Conservation (phyloP, 1,140 invertebrate genomes). For the Caenorhabditis remanei region DNA sequence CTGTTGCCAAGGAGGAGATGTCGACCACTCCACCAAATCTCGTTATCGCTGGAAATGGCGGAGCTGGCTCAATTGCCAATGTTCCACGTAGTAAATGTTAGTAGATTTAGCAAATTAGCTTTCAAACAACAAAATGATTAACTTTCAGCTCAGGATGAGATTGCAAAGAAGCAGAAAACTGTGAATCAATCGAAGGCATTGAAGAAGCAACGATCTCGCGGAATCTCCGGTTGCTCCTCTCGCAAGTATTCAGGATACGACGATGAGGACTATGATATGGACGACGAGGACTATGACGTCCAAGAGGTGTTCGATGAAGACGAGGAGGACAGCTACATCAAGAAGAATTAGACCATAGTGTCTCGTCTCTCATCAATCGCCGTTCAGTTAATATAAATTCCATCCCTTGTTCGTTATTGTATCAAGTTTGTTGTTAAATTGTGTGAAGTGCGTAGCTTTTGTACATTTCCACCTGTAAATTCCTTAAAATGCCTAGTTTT, state of each 20-base stretch:
- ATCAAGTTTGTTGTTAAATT: conserved; percentile 2
- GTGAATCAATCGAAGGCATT: neutral
- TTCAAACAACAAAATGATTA: neutral
- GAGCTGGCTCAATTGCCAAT: neutral
- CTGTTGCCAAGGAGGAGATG: neutral
- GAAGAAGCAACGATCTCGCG: conserved; percentile 33
- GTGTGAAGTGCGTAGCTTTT: neutral
- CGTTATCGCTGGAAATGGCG: conserved; percentile 1
- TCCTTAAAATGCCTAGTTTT: conserved; percentile 1
- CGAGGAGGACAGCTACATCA: conserved; percentile 24
- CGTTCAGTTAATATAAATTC: neutral
- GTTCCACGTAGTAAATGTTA: neutral
- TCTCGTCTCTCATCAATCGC: neutral
- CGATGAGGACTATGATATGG: conserved; percentile 9
- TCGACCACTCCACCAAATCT: conserved; percentile 37
- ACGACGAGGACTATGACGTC: neutral
- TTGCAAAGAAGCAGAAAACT: conserved; percentile 28
- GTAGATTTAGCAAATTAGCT: neutral
- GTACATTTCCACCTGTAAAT: neutral
- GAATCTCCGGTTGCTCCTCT: conserved; percentile 32
- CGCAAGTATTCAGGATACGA: conserved; percentile 40
- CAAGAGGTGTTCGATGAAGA: conserved; percentile 14
- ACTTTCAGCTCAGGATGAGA: conserved; percentile 5
- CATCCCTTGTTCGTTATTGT: neutral
- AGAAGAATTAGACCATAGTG: conserved; percentile 1